phyloP scores from a whole-genome alignment of 2,888 invertebrate species.

The Portevinia maculata region DNA sequence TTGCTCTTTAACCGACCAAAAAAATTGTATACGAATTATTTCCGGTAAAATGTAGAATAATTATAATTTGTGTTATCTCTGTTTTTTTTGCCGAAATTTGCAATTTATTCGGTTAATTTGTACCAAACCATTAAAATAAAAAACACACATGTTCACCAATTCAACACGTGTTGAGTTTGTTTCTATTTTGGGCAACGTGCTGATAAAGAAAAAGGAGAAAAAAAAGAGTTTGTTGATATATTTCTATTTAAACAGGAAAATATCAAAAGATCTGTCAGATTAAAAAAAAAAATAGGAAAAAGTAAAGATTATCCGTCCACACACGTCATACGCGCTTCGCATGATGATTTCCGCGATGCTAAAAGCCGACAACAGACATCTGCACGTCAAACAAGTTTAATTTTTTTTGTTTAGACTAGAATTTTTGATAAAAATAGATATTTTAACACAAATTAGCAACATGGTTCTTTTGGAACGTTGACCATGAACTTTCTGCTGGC shows the following conservation, averaged over 20 bases:
- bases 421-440: conserved; percentile 19
- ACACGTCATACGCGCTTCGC: conserved; percentile 16
- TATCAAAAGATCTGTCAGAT: no score
- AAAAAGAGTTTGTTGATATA: neutral
- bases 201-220: conserved; percentile 17
- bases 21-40: conserved; percentile 8
- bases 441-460: conserved; percentile 21
- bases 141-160: neutral
- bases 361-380: conserved; percentile 14
- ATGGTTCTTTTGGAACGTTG: conserved; percentile 15
- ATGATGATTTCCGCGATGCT: conserved; percentile 12
- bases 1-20: no score
- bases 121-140: conserved; percentile 6
- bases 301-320: conserved; percentile 33
- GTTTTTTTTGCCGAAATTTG: neutral
- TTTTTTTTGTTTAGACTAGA: conserved; percentile 14
- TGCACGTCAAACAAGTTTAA: neutral
- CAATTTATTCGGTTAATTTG: neutral
- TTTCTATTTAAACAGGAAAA: no score
- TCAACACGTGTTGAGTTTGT: conserved; percentile 25
- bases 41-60: conserved; percentile 1
- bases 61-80: conserved; percentile 13
- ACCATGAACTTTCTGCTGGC: conserved; percentile 39
- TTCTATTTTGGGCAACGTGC: conserved; percentile 11
- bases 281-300: no score